Evolutionary conservation across 2,113 vertebrate species (phyloP), one percentile per base, ranked within the genome.

Genomic region (Poeciliopsis retropinna): DNA sequence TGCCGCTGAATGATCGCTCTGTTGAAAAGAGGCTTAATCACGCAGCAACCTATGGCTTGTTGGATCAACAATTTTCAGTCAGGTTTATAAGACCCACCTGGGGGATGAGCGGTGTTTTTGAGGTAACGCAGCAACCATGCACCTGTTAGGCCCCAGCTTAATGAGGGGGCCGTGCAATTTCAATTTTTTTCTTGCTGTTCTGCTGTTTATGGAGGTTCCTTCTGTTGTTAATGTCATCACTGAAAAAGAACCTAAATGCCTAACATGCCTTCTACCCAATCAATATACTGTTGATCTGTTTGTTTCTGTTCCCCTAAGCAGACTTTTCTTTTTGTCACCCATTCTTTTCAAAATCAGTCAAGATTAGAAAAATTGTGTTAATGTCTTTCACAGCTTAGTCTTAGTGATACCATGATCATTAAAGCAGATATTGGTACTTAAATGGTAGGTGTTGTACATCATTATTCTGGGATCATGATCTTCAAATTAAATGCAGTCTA

Each of bases 11-110:
- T 93, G 94, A 94, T 91, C 78, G 87, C 88, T 80, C 75, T 64
- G 79, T 90, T 92, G 91, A 91, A 93, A 93, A 89, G 90, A 89
- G 81, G 90, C 89, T 94, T 93, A 94, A 93, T 94, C 89, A 90
- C 91, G 89, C 91, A 90, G 92, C 92, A 94, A 93, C 93, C 92
- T 85, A 47, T 79, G 72, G 89, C 80, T 88, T 92, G 90, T 89
- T 92, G 89, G 90, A 90, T 93, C 92, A 94, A 93, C 94, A 91
- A 72, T 73, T 82, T 71, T 86, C 85, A 81, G 85, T 88, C 80
- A 78, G 80, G 77, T 87, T 87, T 88, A 39, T 82, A 84, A 84
- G 83, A 83, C 85, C 84, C 90, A 93, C 91, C 90, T 83, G 80
- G 25, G 89, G 87, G 85, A 85, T 87, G 82, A 88, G 88, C 73